Evolutionary conservation across 2,113 vertebrate genomes (phyloP).

Genomic region (Bambusicola thoracicus): DNA sequence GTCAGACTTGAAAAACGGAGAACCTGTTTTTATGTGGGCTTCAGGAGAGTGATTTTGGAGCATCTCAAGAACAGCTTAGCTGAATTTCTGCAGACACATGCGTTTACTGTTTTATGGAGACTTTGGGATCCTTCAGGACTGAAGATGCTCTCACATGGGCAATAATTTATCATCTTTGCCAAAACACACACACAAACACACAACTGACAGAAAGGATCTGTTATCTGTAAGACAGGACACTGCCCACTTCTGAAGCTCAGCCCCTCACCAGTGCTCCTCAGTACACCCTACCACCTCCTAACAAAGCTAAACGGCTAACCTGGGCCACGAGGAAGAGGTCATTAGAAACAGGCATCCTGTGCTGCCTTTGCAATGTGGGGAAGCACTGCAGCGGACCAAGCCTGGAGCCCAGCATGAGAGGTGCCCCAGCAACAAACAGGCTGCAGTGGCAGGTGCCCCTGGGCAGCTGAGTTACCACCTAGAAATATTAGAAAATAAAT

Average conservation of each 20-base stretch:
- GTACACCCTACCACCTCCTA: not conserved
- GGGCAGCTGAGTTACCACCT: not conserved
- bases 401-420: not conserved
- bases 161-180: not conserved
- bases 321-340: not conserved
- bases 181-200: not conserved
- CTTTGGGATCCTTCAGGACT: slow-evolving; percentile 12
- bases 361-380: not conserved
- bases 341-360: accelerated
- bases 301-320: not conserved
- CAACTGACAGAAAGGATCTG: not conserved
- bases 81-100: not conserved
- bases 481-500: not conserved
- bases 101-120: not conserved
- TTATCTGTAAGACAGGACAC: not conserved
- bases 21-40: not conserved
- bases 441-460: not conserved
- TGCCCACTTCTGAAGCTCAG: not conserved
- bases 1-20: slow-evolving; percentile 11
- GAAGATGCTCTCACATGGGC: not conserved
- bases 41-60: not conserved
- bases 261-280: not conserved
- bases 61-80: not conserved
- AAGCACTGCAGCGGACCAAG: not conserved
- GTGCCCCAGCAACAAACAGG: not conserved